A percentile compares a stretch with the other conserved stretches of the same genome.
Conservation (phyloP, 1,140 invertebrate species). For the Brachionus rubens region DNA sequence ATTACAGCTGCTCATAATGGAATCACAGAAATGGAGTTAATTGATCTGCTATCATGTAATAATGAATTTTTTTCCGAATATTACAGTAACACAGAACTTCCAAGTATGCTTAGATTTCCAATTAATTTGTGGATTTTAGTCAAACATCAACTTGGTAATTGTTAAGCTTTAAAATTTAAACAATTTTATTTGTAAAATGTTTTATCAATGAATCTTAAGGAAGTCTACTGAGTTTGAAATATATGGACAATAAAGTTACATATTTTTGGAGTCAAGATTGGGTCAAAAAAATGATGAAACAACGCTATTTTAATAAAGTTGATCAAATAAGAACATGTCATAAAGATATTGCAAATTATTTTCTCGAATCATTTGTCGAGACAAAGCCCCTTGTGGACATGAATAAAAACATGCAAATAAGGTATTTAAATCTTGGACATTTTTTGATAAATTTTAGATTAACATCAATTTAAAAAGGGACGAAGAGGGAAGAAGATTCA, state of each 20-base stretch:
- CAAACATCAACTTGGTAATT: conserved; percentile 48
- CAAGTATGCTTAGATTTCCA: conserved; percentile 48
- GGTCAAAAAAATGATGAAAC: conserved; percentile 49
- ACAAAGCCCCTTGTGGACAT: conserved; percentile 48
- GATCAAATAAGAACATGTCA: conserved; percentile 48
- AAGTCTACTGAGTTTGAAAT: conserved; percentile 50
- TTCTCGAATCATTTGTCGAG: conserved; percentile 50
- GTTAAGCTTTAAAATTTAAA: conserved; percentile 47
- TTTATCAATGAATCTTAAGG: conserved; percentile 46
- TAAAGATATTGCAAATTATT: conserved; percentile 49
- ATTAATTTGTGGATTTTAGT: conserved; percentile 49
- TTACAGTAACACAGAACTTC: conserved; percentile 31
- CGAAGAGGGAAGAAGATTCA: conserved; percentile 46
- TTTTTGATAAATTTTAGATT: background rate
- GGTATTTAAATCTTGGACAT: no score
- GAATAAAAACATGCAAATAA: conserved; percentile 46
- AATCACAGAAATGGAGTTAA: conserved; percentile 53
- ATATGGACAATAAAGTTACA: conserved; percentile 51
- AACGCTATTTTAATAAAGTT: conserved; percentile 49
- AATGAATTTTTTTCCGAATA: conserved; percentile 47
- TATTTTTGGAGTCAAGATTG: conserved; percentile 51
- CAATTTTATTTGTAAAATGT: background rate
- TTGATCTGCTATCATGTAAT: conserved; percentile 51
- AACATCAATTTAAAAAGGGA: background rate
- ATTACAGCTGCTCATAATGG: conserved; percentile 50